Conservation (phyloP, 2,888 invertebrate species). For the Cremastinae sp. region DNA sequence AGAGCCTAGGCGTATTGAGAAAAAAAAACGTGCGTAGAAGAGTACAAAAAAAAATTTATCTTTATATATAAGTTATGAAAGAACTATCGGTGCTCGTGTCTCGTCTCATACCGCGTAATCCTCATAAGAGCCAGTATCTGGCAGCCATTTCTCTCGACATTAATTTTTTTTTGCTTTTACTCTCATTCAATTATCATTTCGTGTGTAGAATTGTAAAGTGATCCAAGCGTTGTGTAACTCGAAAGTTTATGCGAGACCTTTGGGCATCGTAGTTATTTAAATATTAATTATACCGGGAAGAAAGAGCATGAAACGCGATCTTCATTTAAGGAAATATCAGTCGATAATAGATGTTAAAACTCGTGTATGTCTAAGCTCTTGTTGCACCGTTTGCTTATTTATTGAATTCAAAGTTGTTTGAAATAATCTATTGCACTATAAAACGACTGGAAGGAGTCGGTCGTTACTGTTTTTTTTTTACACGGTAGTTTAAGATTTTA, state of each 20-base stretch:
- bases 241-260: conserved; percentile 56
- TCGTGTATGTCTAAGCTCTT: conserved; percentile 70
- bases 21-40: conserved; percentile 73
- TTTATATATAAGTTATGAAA: conserved; percentile 55
- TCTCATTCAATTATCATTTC: conserved; percentile 29
- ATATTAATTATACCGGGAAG: conserved; percentile 46
- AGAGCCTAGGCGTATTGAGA: conserved; percentile 65
- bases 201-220: conserved; percentile 32
- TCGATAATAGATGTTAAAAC: conserved; percentile 57
- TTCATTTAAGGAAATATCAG: conserved; percentile 49
- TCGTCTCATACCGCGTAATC: conserved; percentile 54
- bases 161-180: conserved; percentile 17
- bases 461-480: conserved; percentile 68
- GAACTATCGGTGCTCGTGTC: conserved; percentile 64
- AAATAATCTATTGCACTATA: conserved; percentile 73
- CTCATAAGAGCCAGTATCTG: conserved; percentile 52
- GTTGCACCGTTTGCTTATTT: conserved; percentile 78
- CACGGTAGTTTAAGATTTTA: conserved; percentile 70
- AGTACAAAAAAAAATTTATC: conserved; percentile 76
- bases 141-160: conserved; percentile 59
- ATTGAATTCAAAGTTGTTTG: conserved; percentile 73
- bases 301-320: conserved; percentile 38
- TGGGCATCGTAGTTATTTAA: conserved; percentile 57
- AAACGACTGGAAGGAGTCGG: conserved; percentile 64
- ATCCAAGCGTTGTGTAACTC: conserved; percentile 56